phyloP scores from a whole-genome alignment of 2,113 vertebrate species.

The Aphelocoma coerulescens region DNA sequence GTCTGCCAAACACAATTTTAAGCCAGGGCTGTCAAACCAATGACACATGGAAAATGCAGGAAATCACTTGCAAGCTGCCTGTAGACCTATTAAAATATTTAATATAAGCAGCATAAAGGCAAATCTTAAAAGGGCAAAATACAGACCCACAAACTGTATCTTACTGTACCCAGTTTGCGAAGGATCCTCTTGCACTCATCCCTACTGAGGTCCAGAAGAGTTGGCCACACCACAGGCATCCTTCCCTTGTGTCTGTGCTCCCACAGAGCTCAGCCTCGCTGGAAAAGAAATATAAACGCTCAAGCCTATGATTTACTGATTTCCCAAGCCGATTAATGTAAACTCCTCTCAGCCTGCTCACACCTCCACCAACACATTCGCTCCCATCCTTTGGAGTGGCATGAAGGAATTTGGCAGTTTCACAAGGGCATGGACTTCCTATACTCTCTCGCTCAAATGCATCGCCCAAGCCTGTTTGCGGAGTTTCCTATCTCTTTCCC shows the following conservation, averaged over 20 bases:
- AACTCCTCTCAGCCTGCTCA: background rate
- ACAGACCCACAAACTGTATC: slow-evolving; percentile 27
- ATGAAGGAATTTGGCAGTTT: background rate
- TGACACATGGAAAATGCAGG: background rate
- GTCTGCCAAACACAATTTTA: background rate
- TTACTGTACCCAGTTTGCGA: slow-evolving; percentile 89
- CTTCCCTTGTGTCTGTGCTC: slow-evolving; percentile 66
- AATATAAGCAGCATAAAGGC: background rate
- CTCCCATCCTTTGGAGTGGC: background rate
- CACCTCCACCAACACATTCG: background rate
- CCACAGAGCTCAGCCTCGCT: slow-evolving; percentile 70
- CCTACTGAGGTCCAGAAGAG: slow-evolving; percentile 94
- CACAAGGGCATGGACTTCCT: background rate
- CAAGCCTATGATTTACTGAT: background rate
- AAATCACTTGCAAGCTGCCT: background rate
- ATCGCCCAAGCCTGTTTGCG: background rate
- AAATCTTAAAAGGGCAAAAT: background rate
- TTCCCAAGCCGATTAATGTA: background rate
- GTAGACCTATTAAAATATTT: background rate
- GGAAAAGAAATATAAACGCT: background rate
- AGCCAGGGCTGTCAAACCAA: slow-evolving; percentile 2
- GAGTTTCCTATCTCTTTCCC: background rate
- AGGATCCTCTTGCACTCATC: slow-evolving; percentile 98
- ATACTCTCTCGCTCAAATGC: background rate
- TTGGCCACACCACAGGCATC: slow-evolving; percentile 99